Percentiles rank a stretch among this genome's conserved stretches.
Conservation (phyloP, 2,888 invertebrate species). For the Anodontia alba region DNA sequence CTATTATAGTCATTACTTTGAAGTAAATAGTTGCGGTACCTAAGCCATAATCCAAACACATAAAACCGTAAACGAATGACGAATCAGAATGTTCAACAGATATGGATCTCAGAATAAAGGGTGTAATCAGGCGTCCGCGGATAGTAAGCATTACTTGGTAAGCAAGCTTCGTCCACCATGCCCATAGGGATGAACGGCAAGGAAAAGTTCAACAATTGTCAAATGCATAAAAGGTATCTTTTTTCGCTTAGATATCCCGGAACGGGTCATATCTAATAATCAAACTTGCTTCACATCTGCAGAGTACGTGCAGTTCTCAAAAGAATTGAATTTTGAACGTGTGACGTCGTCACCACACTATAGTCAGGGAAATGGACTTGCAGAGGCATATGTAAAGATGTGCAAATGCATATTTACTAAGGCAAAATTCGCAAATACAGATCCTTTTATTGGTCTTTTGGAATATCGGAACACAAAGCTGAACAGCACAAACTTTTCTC, state of each 20-base stretch:
- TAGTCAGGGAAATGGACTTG: neutral
- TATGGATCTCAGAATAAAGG: no score
- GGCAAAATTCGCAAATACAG: conserved; percentile 4
- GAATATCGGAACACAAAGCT: neutral
- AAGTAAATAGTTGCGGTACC: conserved; percentile 22
- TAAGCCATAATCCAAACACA: no score
- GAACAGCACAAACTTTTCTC: neutral
- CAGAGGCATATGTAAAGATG: conserved; percentile 8
- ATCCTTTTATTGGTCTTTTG: conserved; percentile 9
- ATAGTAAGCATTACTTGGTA: no score
- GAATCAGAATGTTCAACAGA: no score
- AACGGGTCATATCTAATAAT: conserved; percentile 19
- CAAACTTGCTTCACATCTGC: neutral
- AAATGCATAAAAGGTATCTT: conserved; percentile 18
- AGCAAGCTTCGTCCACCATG: no score
- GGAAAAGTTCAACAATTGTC: conserved; percentile 17
- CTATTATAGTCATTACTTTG: conserved; percentile 43
- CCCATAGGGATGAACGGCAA: no score
- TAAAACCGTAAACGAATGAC: no score
- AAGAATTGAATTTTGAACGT: neutral
- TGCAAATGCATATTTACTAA: conserved; percentile 9
- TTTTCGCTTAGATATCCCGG: conserved; percentile 7
- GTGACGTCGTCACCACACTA: conserved; percentile 2
- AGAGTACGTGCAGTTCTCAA: neutral
- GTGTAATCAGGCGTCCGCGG: no score